A percentile compares a stretch with the other conserved stretches of the same genome.
Evolutionary conservation across 2,113 vertebrate species (phyloP).

Genomic region (Poecile atricapillus): DNA sequence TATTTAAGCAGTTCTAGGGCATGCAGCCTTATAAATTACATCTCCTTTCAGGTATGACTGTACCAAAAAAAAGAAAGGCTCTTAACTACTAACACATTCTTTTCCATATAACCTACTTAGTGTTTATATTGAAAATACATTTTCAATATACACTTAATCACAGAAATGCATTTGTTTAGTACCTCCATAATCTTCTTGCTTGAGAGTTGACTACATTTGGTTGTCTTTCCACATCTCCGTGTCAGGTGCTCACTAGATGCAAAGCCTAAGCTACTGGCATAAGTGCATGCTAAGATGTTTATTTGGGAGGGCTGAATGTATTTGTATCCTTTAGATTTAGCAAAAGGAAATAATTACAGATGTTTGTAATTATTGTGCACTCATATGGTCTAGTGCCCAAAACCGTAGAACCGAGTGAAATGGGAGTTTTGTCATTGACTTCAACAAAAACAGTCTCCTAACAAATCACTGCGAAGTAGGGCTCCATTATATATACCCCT

Average conservation of each 20-base stretch:
- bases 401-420: background rate
- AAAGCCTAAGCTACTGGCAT: background rate
- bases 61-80: background rate
- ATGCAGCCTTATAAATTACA: slow-evolving; percentile 35
- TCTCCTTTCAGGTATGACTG: slow-evolving; percentile 39
- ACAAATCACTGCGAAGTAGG: background rate
- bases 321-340: slow-evolving; percentile 8
- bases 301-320: background rate
- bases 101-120: slow-evolving; percentile 11
- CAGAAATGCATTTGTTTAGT: background rate
- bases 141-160: background rate
- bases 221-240: background rate
- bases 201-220: background rate
- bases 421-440: slow-evolving; percentile 49
- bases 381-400: background rate
- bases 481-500: background rate
- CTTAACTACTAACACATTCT: slow-evolving; percentile 53
- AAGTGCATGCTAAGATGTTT: background rate
- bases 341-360: slow-evolving; percentile 31
- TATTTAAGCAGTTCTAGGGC: slow-evolving; percentile 58
- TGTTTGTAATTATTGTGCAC: slow-evolving; percentile 16
- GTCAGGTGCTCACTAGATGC: background rate
- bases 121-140: slow-evolving; percentile 14
- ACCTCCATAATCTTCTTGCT: background rate
- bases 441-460: background rate